Evolutionary conservation across 2,113 vertebrate species (phyloP).

Genomic region (Lycocorax pyrrhopterus): DNA sequence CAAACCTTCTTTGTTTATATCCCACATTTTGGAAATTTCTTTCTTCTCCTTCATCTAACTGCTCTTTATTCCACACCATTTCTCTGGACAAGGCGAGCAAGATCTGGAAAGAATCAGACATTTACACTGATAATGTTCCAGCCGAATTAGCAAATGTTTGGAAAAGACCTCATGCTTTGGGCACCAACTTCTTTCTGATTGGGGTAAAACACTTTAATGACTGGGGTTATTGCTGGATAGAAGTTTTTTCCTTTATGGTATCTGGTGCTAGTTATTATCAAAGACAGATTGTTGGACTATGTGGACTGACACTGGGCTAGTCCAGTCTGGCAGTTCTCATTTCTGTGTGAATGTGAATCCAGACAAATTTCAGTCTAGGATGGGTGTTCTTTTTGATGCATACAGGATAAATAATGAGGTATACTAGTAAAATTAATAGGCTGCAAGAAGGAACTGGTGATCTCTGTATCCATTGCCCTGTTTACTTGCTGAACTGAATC

Average conservation of each 20-base stretch:
- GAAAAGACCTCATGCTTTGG: constrained; percentile 50
- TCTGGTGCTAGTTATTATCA: constrained; percentile 50
- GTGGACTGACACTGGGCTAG: background rate
- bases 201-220: constrained; percentile 30
- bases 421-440: background rate
- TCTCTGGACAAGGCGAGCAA: background rate
- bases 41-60: constrained; percentile 8
- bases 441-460: background rate
- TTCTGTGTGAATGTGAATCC: background rate
- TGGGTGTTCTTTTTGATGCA: background rate
- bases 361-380: constrained; percentile 3
- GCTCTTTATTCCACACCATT: background rate
- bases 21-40: constrained; percentile 29
- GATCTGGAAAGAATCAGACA: constrained; percentile 52
- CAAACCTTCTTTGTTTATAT: constrained; percentile 38
- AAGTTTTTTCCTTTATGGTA: background rate
- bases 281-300: constrained; percentile 36
- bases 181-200: constrained; percentile 22
- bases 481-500: background rate
- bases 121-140: constrained; percentile 55
- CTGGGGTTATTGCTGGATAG: background rate
- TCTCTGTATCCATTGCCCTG: background rate
- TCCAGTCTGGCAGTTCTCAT: constrained; percentile 28
- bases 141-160: constrained; percentile 44
- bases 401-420: background rate